Evolutionary conservation across 2,113 vertebrate species (phyloP), one percentile per base, ranked within the genome.

Genomic region (Recurvirostra avosetta): DNA sequence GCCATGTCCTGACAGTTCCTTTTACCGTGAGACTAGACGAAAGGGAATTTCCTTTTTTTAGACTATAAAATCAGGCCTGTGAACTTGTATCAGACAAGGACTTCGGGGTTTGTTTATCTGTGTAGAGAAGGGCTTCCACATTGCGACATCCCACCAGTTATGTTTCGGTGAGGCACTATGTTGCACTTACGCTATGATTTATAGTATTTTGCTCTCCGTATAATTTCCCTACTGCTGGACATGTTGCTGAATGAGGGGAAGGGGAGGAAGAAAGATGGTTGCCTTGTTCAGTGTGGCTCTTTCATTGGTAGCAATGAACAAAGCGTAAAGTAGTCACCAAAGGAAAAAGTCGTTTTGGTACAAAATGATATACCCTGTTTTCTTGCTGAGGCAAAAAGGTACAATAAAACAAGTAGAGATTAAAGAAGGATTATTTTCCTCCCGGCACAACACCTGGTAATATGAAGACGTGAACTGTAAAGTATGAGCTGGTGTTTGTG

Each of bases 111-210:
- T 77, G 36, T 47, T 52, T 55, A 5, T 27, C 23, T 43, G 20
- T 23, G 21, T 43, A 23, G 49, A 58, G 55, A 65, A 70, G 11
- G 12, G n/a, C 30, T 70, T 53, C 43, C 19, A 15, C 4, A 0
- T 9, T 23, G 19, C 14, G 12, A 3, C 11, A 47, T 9, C 34
- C 61, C 26, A 9, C 34, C 2, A 3, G 49, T 13, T 3, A 1
- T 3, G 15, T 17, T 5, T 43, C 0, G 1, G 19, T 34, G 40
- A 86, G 49, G 29, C 70, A 6, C 38, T 41, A 0, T 7, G 8
- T 5, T 17, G 27, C 9, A 5, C 12, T 66, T 62, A 11, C 1
- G 4, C 7, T 20, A 0, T 6, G 10, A 14, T 2, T 2, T 19
- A 12, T n/a, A 22, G 7, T 15, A 8, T 41, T 49, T 25, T 79